Evolutionary conservation across 92 coral and sea anemone species (phyloP).

Genomic region (Virgularia gustaviana): DNA sequence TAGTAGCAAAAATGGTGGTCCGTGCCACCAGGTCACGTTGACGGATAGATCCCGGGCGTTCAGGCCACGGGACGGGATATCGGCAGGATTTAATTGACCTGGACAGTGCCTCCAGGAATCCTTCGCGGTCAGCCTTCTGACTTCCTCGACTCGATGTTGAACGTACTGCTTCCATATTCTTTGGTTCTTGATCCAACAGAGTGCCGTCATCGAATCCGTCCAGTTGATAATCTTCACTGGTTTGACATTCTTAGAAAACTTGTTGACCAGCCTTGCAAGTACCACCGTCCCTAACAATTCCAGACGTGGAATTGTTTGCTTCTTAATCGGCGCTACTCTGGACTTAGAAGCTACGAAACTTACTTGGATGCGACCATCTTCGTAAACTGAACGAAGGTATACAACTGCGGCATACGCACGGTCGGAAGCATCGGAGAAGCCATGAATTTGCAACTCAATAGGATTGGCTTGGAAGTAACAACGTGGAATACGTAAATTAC

Average conservation of each 20-base stretch:
- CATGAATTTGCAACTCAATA: conserved; percentile 2
- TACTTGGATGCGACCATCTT: conserved; percentile 9
- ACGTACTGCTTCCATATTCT: conserved; percentile 31
- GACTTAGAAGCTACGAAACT: neutral
- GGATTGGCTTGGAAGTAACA: conserved; percentile 1
- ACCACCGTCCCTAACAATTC: conserved; percentile 5
- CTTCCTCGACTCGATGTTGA: conserved; percentile 21
- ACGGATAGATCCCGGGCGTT: neutral
- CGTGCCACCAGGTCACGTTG: conserved; percentile 43
- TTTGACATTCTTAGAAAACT: neutral
- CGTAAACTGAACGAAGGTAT: conserved; percentile 10
- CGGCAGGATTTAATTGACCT: conserved; percentile 28
- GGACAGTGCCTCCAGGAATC: conserved; percentile 40
- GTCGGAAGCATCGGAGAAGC: conserved; percentile 16
- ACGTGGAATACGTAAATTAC: conserved; percentile 3
- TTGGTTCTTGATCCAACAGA: conserved; percentile 34
- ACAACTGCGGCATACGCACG: conserved; percentile 3
- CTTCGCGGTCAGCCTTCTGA: conserved; percentile 8
- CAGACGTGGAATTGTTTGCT: conserved; percentile 9
- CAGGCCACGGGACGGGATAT: conserved; percentile 35
- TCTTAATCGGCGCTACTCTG: conserved; percentile 9
- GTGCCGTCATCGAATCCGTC: conserved; percentile 29
- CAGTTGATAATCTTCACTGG: conserved; percentile 3
- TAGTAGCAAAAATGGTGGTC: conserved; percentile 4
- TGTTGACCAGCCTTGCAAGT: conserved; percentile 5